Evolutionary conservation across 30 jellyfish, hydroid and myxozoan species (phyloP).

Genomic region (Euphysa ruthae): DNA sequence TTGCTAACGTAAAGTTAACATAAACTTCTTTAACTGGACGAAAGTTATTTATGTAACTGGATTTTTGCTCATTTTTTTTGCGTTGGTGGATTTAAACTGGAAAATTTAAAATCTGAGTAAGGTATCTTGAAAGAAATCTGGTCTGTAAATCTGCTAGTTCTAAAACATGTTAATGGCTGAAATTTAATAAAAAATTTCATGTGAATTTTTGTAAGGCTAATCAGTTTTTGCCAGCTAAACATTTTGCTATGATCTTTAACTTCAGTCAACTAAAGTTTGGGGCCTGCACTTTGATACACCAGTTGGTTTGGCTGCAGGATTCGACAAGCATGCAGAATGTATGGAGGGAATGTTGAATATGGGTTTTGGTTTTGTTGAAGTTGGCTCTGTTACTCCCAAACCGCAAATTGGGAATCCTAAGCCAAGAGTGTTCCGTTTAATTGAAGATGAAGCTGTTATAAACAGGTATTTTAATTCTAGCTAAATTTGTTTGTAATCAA

Average conservation of each 20-base stretch:
- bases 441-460: conserved; percentile 68
- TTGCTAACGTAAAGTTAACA: no score
- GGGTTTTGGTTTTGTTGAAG: conserved; percentile 96
- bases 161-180: no score
- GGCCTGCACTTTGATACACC: conserved; percentile 66
- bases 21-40: no score
- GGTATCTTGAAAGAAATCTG: no score
- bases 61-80: no score
- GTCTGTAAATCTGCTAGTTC: no score
- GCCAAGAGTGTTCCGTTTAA: conserved; percentile 81
- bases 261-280: conserved; percentile 48
- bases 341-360: conserved; percentile 59
- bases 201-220: neutral
- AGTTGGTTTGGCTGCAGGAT: conserved; percentile 96
- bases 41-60: no score
- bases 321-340: conserved; percentile 87
- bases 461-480: conserved; percentile 61
- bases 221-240: neutral
- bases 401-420: conserved; percentile 88
- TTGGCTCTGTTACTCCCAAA: conserved; percentile 88
- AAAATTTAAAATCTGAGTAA: no score
- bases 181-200: neutral
- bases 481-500: no score
- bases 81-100: no score
- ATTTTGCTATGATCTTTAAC: no score